Conservation (phyloP, 2,888 invertebrate genomes). For the Diploptera punctata region DNA sequence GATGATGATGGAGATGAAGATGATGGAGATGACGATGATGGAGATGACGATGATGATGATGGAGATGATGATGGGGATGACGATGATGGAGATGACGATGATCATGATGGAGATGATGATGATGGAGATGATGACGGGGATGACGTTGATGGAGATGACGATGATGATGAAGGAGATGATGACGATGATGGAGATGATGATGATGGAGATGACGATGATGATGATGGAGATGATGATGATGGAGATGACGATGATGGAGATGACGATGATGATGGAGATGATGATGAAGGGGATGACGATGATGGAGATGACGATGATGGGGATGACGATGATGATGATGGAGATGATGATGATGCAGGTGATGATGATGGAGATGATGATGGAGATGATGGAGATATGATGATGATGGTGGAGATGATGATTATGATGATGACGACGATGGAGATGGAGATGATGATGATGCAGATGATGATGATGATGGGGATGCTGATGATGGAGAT, state of each 20-base stretch:
- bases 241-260: background rate
- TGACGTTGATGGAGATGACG: conserved; percentile 3
- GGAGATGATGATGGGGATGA: too few species aligned
- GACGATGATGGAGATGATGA: conserved; percentile 1
- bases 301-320: too few species aligned
- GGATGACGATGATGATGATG: too few species aligned
- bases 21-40: conserved; percentile 1
- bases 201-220: background rate
- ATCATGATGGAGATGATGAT: background rate
- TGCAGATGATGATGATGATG: too few species aligned
- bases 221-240: background rate
- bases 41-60: background rate
- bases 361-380: conserved; percentile 7
- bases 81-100: too few species aligned
- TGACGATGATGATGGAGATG: background rate
- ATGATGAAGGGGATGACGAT: too few species aligned
- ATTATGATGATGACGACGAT: too few species aligned
- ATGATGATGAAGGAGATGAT: too few species aligned
- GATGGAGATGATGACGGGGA: background rate
- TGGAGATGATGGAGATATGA: background rate
- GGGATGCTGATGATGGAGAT: too few species aligned
- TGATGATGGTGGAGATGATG: too few species aligned
- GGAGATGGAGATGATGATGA: too few species aligned
- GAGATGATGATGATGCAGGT: too few species aligned
- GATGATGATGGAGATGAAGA: conserved; percentile 12